Evolutionary conservation across 2,888 invertebrate genomes (phyloP), one percentile per base, ranked within the genome.

Genomic region (Pachliopta kotzebuea): DNA sequence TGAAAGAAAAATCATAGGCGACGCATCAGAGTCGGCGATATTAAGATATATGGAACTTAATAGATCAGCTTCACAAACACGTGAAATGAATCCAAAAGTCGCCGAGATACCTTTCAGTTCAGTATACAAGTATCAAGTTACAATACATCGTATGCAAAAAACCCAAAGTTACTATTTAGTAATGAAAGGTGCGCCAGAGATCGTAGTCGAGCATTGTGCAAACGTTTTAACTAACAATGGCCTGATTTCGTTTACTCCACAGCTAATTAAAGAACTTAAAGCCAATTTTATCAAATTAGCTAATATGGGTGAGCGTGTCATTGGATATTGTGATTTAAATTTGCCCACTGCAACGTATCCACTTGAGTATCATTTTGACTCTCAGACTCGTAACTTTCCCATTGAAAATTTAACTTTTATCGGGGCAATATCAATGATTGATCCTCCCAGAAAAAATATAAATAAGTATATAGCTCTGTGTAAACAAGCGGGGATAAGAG

Each of bases 251-350:
- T 79, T 96, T 55, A 90, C 85, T 2, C 72, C 79, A 0, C 79
- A 81, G 20, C 80, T 92, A 72, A 92, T 93, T 71, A 88, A 92
- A 62, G 88, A 92, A 59, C 87, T 95, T 26, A 93, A 94, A 75
- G 88, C 92, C 57, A 93, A 94, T 61, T 96, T 97, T 79, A 92
- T 95, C 62, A 96, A 95, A 80, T 84, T 98, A 63, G 97, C 97
- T 63, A 95, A 96, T 71, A 94, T 96, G 83, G 98, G 98, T 29
- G 97, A 98, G 83, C 93, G 97, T 66, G 97, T 98, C 1, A 90
- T 97, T 58, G 96, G 96, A 21, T 98, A 97, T 84, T 96, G 96
- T 74, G 96, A 97, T 81, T 88, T 92, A 0, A 74, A 87, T 29
- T 86, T 98, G 49, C 93, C 95, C 0, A 71, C 90, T 31, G 88